These are phyloP conservation scores for Penelope pileata DNA, from an alignment of 2,113 vertebrate species.

Conservation along the genomic window DNA sequence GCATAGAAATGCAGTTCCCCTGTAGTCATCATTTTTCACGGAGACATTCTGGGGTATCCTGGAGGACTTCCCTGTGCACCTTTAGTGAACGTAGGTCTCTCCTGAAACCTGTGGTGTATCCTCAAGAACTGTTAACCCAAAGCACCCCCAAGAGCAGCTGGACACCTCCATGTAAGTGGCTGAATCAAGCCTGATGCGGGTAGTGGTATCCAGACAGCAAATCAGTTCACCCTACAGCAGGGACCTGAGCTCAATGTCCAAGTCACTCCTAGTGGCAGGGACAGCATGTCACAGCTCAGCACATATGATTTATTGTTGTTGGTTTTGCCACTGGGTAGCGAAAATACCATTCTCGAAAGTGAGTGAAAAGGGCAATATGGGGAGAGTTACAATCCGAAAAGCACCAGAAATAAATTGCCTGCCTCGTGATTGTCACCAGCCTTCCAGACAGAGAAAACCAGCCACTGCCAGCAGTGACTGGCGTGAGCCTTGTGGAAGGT, in stretches of 20 bases:
- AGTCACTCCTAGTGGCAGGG: background rate
- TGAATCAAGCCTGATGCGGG: background rate
- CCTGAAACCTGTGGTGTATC: background rate
- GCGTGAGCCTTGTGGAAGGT: background rate
- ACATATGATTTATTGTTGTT: background rate
- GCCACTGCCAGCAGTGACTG: background rate
- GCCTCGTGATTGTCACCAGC: background rate
- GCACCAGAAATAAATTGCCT: background rate
- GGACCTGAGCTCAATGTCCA: background rate
- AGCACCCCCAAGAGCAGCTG: fast-evolving
- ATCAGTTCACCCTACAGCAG: background rate
- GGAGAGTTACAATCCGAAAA: background rate
- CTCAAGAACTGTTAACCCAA: background rate
- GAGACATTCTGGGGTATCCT: background rate
- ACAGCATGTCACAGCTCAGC: background rate
- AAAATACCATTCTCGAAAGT: background rate
- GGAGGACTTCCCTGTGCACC: background rate
- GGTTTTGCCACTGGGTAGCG: background rate
- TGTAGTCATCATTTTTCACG: background rate
- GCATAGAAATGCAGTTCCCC: background rate
- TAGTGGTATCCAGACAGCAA: background rate
- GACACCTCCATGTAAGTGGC: background rate
- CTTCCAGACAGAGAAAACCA: background rate
- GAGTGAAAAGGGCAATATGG: background rate
- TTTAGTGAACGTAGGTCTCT: background rate